These are phyloP conservation scores for Paguma larvata DNA, from an alignment of 2,797 vertebrate genomes.

Conservation along the genomic window DNA sequence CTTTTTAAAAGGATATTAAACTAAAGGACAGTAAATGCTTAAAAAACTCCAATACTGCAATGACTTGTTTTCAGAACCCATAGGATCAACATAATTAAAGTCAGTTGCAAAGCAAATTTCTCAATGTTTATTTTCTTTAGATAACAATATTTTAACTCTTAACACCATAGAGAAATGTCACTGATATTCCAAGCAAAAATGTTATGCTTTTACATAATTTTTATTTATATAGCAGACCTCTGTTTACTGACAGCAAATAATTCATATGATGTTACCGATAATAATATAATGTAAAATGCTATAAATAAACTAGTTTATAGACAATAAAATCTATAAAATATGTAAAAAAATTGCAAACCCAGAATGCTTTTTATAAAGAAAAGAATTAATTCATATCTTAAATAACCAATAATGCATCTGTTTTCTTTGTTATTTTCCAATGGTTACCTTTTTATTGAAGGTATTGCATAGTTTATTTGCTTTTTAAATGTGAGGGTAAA, in stretches of 20 bases:
- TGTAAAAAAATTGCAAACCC: neutral
- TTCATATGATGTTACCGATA: neutral
- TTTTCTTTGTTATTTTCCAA: slow-evolving; percentile 1
- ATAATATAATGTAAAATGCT: neutral
- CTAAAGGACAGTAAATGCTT: neutral
- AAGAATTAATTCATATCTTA: neutral
- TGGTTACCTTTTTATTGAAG: neutral
- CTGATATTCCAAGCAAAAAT: neutral
- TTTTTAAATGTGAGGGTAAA: neutral
- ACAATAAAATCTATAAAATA: slow-evolving; percentile 20
- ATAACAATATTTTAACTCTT: slow-evolving; percentile 13
- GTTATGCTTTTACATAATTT: slow-evolving; percentile 25
- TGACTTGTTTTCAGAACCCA: slow-evolving; percentile 42
- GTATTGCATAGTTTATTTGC: neutral
- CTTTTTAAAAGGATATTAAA: slow-evolving; percentile 36
- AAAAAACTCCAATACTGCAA: neutral
- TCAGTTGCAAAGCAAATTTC: slow-evolving; percentile 33
- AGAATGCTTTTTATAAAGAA: neutral
- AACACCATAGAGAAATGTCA: neutral
- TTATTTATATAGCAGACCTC: neutral
- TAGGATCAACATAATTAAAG: slow-evolving; percentile 50
- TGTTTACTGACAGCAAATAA: slow-evolving; percentile 40
- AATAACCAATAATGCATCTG: neutral
- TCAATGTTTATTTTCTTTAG: neutral
- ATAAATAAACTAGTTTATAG: neutral